Evolutionary conservation across 2,113 vertebrate species (phyloP), one percentile per base, ranked within the genome.

Genomic region (Eurystomus gularis): DNA sequence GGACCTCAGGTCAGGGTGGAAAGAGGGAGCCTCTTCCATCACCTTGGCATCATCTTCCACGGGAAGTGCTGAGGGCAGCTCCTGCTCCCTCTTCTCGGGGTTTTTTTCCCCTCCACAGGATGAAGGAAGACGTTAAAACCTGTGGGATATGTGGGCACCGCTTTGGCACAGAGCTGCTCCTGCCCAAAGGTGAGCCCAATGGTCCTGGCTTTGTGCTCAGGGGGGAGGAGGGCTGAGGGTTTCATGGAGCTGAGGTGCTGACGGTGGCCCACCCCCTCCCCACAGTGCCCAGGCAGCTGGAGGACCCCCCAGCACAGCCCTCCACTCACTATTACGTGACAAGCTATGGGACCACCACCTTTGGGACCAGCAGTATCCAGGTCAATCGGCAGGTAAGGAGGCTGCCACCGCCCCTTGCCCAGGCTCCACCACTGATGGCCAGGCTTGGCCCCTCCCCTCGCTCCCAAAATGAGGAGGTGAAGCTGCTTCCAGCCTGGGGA

Each of bases 171-270:
- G 97, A 98, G 77, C 94, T 98, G 80, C 91, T 98, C 33, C 95
- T 98, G 61, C 98, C 98, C 73, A 95, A 96, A 97, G 97, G 98
- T 98, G 93, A 95, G 91, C 44, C 69, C 5, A 2, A 4, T 8
- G 25, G 25, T 40, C 42, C 26, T 0, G 4, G 58, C 46, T 48
- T 48, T 48, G 42, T 42, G 42, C 42, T 42, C 71, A 1, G 3
- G 20, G 28, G 37, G 8, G 31, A 54, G 31, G 51, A 75, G 26
- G 4, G 46, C 26, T 40, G 26, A 29, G 33, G 23, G 35, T 26
- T 58, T 46, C 4, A 7, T 7, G 29, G 54, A 48, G 20, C 29
- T 4, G 33, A 44, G 35, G n/a, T 46, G 68, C 57, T 57, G 60
- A 42, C 0, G 8, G 14, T 55, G 46, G 25, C 24, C n/a, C n/a